These are phyloP conservation scores for Chamaea fasciata DNA, from an alignment of 2,113 vertebrate species.

Conservation along the genomic window DNA sequence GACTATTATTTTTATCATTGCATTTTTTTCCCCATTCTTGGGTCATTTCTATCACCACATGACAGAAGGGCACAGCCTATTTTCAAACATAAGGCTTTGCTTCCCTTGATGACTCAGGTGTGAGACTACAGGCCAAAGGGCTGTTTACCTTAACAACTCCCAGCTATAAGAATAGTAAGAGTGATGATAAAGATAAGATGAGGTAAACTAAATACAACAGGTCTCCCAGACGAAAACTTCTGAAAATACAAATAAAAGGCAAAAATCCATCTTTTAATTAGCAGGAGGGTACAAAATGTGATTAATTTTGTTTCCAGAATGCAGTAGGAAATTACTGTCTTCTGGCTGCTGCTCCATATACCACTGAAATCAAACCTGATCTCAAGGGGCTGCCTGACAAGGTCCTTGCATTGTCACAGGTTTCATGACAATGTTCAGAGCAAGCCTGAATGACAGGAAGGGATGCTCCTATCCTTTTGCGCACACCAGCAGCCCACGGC, in stretches of 20 bases:
- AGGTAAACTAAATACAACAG: not conserved
- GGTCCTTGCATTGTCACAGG: not conserved
- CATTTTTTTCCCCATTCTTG: not conserved
- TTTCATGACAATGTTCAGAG: not conserved
- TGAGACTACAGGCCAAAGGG: not conserved
- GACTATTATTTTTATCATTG: constrained; percentile 20
- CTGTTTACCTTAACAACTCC: not conserved
- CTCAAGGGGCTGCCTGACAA: not conserved
- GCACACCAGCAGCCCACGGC: no score
- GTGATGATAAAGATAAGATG: not conserved
- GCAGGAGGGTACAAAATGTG: not conserved
- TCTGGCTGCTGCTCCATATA: not conserved
- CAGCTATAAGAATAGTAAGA: not conserved
- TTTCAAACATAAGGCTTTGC: not conserved
- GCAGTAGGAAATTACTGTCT: not conserved
- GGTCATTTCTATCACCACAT: not conserved
- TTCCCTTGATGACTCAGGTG: not conserved
- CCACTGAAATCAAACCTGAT: not conserved
- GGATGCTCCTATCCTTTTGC: accelerated
- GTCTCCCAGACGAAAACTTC: not conserved
- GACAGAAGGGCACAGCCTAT: not conserved
- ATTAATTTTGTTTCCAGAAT: not conserved
- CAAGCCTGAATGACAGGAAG: not conserved
- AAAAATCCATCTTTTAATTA: not conserved
- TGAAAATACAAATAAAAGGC: not conserved